Base-by-base conservation (phyloP, 2,888 invertebrate genomes). In the Rutpela maculata region DNA sequence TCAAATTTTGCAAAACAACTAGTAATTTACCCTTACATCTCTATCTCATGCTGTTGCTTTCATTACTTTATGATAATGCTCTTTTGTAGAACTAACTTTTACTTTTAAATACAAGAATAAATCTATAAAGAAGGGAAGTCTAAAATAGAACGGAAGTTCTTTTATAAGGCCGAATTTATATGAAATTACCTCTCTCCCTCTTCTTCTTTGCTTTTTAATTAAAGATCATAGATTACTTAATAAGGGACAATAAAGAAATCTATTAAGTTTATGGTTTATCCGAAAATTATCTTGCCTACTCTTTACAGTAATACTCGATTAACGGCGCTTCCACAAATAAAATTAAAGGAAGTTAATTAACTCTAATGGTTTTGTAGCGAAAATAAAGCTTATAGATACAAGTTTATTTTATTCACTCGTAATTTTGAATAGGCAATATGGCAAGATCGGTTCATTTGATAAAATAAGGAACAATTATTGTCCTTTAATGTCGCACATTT, bases 201-300 rank as follows among this genome's bases (percentile, higher is more conserved):
- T 50, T 6, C 50, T 43, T 6, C 15, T n/a, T 12, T 50, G 50
- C 15, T 5, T 50, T 50, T 50, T 50, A 50, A 50, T 50, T 50
- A 50, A 50, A 50, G 50, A 50, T 50, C 50, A n/a, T 43, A 43
- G 43, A 43, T 50, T 50, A 50, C 50, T 50, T 15, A 50, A 50
- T 1, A n/a, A 12, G 50, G 50, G n/a, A 3, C 50, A 50, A n/a
- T n/a, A n/a, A n/a, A 0, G 50, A 17, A 50, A 15, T 6, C 12
- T 43, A 43, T 43, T 50, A 50, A n/a, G 12, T 50, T 50, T 50
- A 50, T n/a, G n/a, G 50, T 50, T 7, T 50, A 15, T n/a, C n/a
- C 50, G 4, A 50, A 50, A 50, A 50, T 50, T 3, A 50, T 50
- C 5, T 12, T 15, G 2, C 7, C 6, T n/a, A 12, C 15, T 50